These are phyloP conservation scores for Drosophila helvetica DNA, from an alignment of 2,888 invertebrate genomes.

Conservation along the genomic window DNA sequence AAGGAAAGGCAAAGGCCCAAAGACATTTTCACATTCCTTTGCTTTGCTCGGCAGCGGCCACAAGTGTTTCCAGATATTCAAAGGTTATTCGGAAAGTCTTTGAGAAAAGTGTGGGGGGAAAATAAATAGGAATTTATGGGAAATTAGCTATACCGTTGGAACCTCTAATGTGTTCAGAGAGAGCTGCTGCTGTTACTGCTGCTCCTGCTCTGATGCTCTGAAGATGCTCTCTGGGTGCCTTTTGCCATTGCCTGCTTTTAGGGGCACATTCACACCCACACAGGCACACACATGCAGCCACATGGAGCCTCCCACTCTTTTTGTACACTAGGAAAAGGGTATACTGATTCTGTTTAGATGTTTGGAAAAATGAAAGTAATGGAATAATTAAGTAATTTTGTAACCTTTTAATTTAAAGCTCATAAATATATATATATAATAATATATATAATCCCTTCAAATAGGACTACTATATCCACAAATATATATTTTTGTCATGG, in stretches of 20 bases:
- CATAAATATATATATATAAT: too few species aligned
- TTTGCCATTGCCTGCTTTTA: conserved; percentile 62
- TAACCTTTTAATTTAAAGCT: too few species aligned
- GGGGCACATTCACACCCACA: conserved; percentile 35
- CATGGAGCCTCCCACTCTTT: conserved; percentile 33
- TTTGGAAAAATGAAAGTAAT: not conserved
- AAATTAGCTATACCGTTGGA: not conserved
- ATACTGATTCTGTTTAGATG: not conserved
- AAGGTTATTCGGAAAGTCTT: not conserved
- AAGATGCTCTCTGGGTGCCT: conserved; percentile 30
- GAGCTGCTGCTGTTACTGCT: conserved; percentile 13
- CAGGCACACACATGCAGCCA: conserved; percentile 4
- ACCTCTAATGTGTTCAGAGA: too few species aligned
- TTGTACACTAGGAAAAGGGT: conserved; percentile 18
- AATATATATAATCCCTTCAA: too few species aligned
- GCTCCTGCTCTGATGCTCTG: conserved; percentile 9
- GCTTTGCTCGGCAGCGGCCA: conserved; percentile 8
- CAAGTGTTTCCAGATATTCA: conserved; percentile 18
- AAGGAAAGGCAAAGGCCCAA: conserved; percentile 38
- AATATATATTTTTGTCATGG: not conserved
- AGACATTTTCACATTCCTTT: conserved; percentile 35
- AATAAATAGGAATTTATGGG: not conserved
- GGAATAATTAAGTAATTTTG: too few species aligned
- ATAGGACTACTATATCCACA: too few species aligned
- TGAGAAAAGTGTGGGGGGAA: not conserved